Evolutionary conservation across 2,888 invertebrate species (phyloP).

Genomic region (Xanthorhoe spadicearia): DNA sequence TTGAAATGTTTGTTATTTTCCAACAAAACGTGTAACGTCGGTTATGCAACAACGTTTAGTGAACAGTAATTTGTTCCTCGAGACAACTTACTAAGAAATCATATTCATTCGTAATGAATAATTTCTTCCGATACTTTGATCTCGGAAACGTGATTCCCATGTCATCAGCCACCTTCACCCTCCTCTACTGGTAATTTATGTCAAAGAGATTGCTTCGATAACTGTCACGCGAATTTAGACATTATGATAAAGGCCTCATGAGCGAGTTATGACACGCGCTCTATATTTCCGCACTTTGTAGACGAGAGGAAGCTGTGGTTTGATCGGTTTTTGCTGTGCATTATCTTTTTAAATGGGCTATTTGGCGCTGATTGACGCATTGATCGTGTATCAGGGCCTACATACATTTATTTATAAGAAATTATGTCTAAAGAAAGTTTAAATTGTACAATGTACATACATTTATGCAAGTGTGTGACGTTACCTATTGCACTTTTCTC

Average conservation of each 20-base stretch:
- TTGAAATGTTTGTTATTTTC: background rate
- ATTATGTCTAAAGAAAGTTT: no score
- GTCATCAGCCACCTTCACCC: conserved; percentile 18
- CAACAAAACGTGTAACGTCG: background rate
- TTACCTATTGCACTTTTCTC: background rate
- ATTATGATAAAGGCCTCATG: conserved; percentile 5
- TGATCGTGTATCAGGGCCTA: conserved; percentile 14
- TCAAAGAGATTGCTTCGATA: conserved; percentile 14
- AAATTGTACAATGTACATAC: no score
- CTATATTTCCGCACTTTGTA: conserved; percentile 37
- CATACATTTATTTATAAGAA: background rate
- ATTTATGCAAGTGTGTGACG: background rate
- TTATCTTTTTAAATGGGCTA: conserved; percentile 29
- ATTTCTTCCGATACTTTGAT: conserved; percentile 14
- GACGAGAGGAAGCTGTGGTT: conserved; percentile 39
- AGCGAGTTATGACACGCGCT: conserved; percentile 7
- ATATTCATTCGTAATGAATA: conserved; percentile 2
- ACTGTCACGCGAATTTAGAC: conserved; percentile 10
- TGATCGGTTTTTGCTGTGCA: conserved; percentile 23
- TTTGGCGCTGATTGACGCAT: conserved; percentile 31
- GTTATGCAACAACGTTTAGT: background rate
- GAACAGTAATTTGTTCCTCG: background rate
- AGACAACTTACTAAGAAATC: conserved; percentile 1
- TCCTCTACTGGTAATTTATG: conserved; percentile 19
- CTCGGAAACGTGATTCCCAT: conserved; percentile 16